Evolutionary conservation across 1,140 invertebrate genomes (phyloP).

Genomic region (Bombus breviceps): DNA sequence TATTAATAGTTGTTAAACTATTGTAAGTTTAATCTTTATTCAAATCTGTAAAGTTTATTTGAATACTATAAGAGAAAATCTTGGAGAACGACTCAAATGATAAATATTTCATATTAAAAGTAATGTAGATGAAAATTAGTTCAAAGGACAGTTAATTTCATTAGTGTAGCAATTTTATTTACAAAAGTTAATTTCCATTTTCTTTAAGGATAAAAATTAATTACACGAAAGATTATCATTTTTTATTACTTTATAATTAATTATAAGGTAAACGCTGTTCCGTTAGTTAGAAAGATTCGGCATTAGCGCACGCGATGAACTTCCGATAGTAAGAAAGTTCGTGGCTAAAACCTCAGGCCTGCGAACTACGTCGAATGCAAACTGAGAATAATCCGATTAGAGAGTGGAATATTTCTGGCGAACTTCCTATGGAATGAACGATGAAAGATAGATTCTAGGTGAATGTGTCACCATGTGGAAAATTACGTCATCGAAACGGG

Average conservation of each 20-base stretch:
- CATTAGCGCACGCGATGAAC: neutral
- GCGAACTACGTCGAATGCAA: conserved; percentile 6
- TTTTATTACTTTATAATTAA: neutral
- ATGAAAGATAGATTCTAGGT: neutral
- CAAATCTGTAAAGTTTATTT: neutral
- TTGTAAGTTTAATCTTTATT: neutral
- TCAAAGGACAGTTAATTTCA: neutral
- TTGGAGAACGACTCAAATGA: neutral
- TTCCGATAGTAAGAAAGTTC: conserved; percentile 2
- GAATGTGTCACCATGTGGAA: neutral
- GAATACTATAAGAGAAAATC: neutral
- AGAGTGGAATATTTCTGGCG: neutral
- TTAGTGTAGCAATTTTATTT: neutral
- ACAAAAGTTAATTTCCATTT: neutral
- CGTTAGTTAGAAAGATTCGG: neutral
- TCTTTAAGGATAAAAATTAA: neutral
- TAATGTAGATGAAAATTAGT: neutral
- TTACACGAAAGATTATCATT: neutral
- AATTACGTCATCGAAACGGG: neutral
- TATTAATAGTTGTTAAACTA: neutral
- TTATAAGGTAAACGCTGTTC: neutral
- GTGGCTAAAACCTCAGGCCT: neutral
- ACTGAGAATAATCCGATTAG: conserved; percentile 29
- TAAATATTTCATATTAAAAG: neutral
- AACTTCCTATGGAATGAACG: neutral